Base-by-base conservation (phyloP, 2,797 vertebrate genomes). In the Glossophaga mutica region DNA sequence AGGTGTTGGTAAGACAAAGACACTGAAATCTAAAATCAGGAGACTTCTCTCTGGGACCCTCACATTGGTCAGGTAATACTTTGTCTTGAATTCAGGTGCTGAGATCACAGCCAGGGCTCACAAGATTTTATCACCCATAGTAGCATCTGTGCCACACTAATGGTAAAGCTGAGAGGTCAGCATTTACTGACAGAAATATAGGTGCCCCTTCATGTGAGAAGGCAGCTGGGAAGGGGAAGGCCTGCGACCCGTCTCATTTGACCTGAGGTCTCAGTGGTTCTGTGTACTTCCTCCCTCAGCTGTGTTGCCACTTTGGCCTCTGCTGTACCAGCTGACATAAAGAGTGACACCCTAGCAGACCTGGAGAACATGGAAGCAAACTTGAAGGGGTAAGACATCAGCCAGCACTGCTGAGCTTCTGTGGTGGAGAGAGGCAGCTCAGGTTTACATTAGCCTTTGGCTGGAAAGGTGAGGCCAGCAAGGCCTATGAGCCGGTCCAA, bases 331-430 rank as follows among this genome's bases (percentile, higher is more conserved):
- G 62, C 26, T 39, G 52, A 77, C 7, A 59, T 42, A 73, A 96
- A 96, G 86, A 89, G 42, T 0, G 7, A 77, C 50, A 57, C 15
- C 34, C 22, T 44, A 42, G 50, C 71, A 79, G 77, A 85, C 32
- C 59, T 16, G 85, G 81, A 96, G 65, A 78, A 93, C 39, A 52
- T 16, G 14, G 78, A 94, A 32, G 59, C 94, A 77, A 71, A 91
- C 6, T 4, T 5, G 7, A 94, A 84, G 22, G 73, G 96, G 97
- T 97, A 97, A 97, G 96, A 14, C 65, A 65, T 76, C 62, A 67
- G 55, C 37, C 42, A 52, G 18, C 48, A 90, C 73, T 71, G 70
- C 50, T 59, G 55, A 77, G 48, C 42, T 92, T 76, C 79, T 65
- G 39, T 15, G 21, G 34, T 50, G 4, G 3, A 86, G 77, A 81